phyloP scores from a whole-genome alignment of 2,888 invertebrate species.

The Eilema caniola region DNA sequence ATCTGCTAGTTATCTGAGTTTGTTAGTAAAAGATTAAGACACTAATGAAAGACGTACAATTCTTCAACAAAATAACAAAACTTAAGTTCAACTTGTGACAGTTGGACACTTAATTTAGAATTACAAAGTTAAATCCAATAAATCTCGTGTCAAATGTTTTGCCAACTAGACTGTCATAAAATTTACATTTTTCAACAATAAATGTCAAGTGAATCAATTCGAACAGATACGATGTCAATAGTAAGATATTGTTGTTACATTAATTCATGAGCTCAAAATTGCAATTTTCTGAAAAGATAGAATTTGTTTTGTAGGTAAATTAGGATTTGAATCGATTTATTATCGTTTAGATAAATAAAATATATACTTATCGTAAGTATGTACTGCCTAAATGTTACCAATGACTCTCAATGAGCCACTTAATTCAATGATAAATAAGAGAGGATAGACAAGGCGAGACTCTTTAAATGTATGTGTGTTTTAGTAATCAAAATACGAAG shows the following conservation, averaged over 20 bases:
- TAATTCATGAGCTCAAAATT: conserved; percentile 31
- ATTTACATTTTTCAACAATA: conserved; percentile 52
- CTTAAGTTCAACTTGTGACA: neutral
- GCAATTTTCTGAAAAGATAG: neutral
- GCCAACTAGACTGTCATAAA: conserved; percentile 41
- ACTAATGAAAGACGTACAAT: neutral
- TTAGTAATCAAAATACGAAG: too few species aligned
- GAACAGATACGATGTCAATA: conserved; percentile 39
- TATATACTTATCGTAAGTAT: neutral
- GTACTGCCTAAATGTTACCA: too few species aligned
- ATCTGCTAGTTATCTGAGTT: neutral
- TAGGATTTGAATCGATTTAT: neutral
- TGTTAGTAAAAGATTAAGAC: neutral
- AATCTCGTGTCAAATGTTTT: conserved; percentile 39
- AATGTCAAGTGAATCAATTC: conserved; percentile 49
- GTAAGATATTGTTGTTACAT: conserved; percentile 44
- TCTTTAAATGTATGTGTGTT: too few species aligned
- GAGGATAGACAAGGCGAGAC: too few species aligned
- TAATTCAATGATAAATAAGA: too few species aligned
- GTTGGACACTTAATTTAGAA: conserved; percentile 19
- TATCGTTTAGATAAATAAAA: neutral
- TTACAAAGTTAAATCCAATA: conserved; percentile 47
- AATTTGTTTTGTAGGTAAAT: neutral
- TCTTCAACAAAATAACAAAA: neutral
- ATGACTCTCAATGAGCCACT: too few species aligned